Percentiles rank a stretch among this genome's conserved stretches.
Conservation (phyloP, 2,888 invertebrate genomes). For the Drosophila infuscata region DNA sequence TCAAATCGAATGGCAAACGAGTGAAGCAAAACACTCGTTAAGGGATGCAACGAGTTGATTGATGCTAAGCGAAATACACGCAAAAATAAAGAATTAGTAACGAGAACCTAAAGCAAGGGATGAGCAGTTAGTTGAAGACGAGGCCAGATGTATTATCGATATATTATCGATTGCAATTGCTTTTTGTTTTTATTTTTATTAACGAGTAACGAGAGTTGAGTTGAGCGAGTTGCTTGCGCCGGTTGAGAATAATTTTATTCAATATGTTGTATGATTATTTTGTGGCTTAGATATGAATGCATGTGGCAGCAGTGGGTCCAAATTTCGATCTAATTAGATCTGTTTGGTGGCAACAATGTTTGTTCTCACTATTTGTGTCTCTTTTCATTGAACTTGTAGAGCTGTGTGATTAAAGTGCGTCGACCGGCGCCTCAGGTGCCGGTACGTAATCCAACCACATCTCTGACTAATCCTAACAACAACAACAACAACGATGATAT, state of each 20-base stretch:
- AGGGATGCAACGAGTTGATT: neutral
- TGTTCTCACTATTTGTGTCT: neutral
- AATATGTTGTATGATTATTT: neutral
- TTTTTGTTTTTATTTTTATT: neutral
- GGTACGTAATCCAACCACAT: slow-evolving; percentile 69
- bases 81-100: neutral
- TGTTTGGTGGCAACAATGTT: slow-evolving; percentile 16
- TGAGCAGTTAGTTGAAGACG: neutral
- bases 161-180: neutral
- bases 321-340: neutral
- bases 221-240: neutral
- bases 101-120: neutral
- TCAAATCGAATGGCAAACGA: neutral
- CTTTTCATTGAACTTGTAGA: slow-evolving; percentile 44
- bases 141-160: neutral
- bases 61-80: neutral
- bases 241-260: neutral
- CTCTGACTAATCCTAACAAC: slow-evolving; percentile 39
- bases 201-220: neutral
- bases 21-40: neutral
- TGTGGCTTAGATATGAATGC: neutral
- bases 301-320: neutral
- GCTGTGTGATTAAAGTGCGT: slow-evolving; percentile 62
- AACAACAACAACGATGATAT: slow-evolving; percentile 24
- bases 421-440: slow-evolving; percentile 70